These are phyloP conservation scores for Pogonognathellus flavescens DNA, from an alignment of 1,140 invertebrate species.

Conservation along the genomic window DNA sequence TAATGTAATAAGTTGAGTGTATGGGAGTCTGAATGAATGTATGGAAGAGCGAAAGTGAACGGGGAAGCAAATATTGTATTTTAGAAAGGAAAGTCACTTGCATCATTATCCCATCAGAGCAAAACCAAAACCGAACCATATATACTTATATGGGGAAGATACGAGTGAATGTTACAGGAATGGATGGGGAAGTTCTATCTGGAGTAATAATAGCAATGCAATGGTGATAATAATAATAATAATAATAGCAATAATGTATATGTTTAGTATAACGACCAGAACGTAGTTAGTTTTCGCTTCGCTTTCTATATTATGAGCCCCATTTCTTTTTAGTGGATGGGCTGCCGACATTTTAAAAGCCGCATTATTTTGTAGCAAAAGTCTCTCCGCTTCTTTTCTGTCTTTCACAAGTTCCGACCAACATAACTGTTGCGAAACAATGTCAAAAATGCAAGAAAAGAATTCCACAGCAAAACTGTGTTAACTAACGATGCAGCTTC, in stretches of 20 bases:
- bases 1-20: not conserved
- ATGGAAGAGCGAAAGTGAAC: not conserved
- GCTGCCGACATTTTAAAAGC: constrained; percentile 56
- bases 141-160: too few species aligned
- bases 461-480: too few species aligned
- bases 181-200: not conserved
- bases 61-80: not conserved
- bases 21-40: not conserved
- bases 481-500: too few species aligned
- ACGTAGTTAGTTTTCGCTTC: constrained; percentile 41
- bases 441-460: too few species aligned
- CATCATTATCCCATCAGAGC: constrained; percentile 31
- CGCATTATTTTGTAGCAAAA: constrained; percentile 43
- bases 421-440: too few species aligned
- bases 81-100: constrained; percentile 7
- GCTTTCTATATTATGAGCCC: constrained; percentile 49
- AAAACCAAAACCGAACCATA: not conserved
- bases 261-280: constrained; percentile 32
- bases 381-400: constrained; percentile 12
- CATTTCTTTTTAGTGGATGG: constrained; percentile 55
- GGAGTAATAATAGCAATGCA: not conserved
- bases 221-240: constrained; percentile 32
- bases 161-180: not conserved
- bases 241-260: constrained; percentile 45
- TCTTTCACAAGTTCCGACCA: not conserved